These are phyloP conservation scores for Drosophila bocqueti DNA, from an alignment of 1,140 invertebrate species.

Conservation along the genomic window DNA sequence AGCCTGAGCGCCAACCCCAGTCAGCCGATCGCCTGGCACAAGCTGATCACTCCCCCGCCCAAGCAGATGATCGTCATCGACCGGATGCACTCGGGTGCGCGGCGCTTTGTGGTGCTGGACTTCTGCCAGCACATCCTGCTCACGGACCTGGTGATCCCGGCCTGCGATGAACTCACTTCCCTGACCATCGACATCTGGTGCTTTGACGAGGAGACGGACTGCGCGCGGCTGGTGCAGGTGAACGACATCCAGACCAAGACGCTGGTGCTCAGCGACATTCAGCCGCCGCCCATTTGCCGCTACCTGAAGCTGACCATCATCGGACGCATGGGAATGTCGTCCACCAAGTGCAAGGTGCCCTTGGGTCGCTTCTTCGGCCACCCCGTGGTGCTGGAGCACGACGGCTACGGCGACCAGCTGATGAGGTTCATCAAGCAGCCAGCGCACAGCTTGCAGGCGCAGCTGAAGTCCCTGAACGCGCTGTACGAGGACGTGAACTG, in stretches of 20 bases:
- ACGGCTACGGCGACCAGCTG: constrained; percentile 87
- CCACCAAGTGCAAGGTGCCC: constrained; percentile 94
- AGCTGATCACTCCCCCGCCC: constrained; percentile 90
- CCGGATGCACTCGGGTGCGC: constrained; percentile 95
- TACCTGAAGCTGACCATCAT: constrained; percentile 96
- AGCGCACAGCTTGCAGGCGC: constrained; percentile 58
- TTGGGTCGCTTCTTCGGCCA: constrained; percentile 97
- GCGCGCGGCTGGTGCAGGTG: constrained; percentile 93
- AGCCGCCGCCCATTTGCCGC: constrained; percentile 94
- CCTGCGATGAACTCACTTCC: constrained; percentile 94
- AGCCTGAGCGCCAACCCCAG: constrained; percentile 60
- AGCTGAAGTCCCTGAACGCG: constrained; percentile 83
- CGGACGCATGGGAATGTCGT: constrained; percentile 95
- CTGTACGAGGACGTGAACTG: constrained; percentile 92
- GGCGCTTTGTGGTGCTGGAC: constrained; percentile 95
- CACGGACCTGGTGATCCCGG: constrained; percentile 94
- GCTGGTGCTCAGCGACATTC: constrained; percentile 94
- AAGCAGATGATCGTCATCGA: constrained; percentile 96
- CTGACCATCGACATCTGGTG: constrained; percentile 96
- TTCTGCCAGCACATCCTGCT: constrained; percentile 94
- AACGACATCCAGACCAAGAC: constrained; percentile 94
- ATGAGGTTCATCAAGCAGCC: constrained; percentile 70
- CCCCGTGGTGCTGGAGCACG: constrained; percentile 91
- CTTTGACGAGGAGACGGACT: constrained; percentile 92
- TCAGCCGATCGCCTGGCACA: constrained; percentile 89